Conservation (phyloP, 1,140 invertebrate species). For the Oscheius sp. region DNA sequence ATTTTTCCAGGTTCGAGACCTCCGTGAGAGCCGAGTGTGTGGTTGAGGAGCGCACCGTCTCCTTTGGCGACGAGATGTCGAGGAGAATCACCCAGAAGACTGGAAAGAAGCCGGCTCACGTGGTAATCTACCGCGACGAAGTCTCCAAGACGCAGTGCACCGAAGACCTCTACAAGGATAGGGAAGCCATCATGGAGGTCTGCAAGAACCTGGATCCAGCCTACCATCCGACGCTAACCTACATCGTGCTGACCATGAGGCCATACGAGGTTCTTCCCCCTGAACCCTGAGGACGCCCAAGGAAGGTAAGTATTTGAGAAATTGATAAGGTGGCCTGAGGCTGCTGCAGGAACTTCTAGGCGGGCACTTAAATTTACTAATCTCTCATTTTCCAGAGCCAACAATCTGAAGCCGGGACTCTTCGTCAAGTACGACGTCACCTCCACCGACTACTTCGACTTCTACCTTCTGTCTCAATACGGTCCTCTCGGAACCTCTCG, state of each 20-base stretch:
- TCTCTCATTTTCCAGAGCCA: too few species aligned
- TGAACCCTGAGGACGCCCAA: neutral
- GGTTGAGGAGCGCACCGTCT: neutral
- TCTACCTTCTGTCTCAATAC: too few species aligned
- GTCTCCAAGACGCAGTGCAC: slow-evolving; percentile 15
- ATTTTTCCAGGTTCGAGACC: neutral
- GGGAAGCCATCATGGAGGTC: neutral
- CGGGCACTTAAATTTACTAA: too few species aligned
- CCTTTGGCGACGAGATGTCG: neutral
- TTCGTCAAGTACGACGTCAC: too few species aligned
- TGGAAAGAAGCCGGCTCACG: slow-evolving; percentile 7
- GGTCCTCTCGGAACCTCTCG: too few species aligned
- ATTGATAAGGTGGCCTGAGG: too few species aligned
- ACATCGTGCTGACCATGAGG: too few species aligned
- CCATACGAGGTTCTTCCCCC: slow-evolving; percentile 23
- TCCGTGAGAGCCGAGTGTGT: neutral
- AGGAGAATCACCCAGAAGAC: neutral
- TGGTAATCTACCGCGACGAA: slow-evolving; percentile 20
- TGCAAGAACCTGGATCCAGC: neutral
- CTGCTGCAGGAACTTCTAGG: too few species aligned
- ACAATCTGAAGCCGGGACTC: too few species aligned
- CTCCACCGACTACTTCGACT: too few species aligned
- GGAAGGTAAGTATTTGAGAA: too few species aligned
- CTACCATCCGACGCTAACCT: too few species aligned
- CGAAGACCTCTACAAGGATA: slow-evolving; percentile 18